These are phyloP conservation scores for Drosophila nigrodunni DNA, from an alignment of 1,140 invertebrate species.

Conservation along the genomic window DNA sequence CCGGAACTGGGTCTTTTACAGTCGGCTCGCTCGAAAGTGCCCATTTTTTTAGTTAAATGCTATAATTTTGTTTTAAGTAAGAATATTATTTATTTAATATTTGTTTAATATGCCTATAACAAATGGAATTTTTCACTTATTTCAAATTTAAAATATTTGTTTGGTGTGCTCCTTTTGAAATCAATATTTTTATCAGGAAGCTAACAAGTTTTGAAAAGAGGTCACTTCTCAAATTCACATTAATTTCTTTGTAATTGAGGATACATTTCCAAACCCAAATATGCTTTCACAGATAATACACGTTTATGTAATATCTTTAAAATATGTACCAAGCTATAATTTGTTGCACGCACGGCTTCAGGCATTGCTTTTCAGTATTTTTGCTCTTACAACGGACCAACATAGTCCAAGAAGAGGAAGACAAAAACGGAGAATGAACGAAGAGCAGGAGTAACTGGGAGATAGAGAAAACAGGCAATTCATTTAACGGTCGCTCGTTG, in stretches of 20 bases:
- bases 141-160: too few species aligned
- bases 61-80: too few species aligned
- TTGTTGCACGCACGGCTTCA: constrained; percentile 37
- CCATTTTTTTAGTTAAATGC: too few species aligned
- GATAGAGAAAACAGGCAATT: constrained; percentile 26
- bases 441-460: constrained; percentile 5
- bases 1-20: too few species aligned
- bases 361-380: constrained; percentile 12
- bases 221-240: constrained; percentile 3
- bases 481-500: constrained; percentile 46
- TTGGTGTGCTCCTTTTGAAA: too few species aligned
- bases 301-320: not conserved
- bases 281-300: not conserved
- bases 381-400: constrained; percentile 28
- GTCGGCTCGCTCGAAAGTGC: too few species aligned
- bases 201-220: not conserved
- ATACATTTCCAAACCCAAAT: not conserved
- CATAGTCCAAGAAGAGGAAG: constrained; percentile 1
- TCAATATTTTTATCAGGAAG: too few species aligned
- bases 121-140: too few species aligned
- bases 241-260: not conserved
- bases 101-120: too few species aligned
- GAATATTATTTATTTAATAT: too few species aligned
- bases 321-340: constrained; percentile 1
- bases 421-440: constrained; percentile 13